A percentile compares a stretch with the other conserved stretches of the same genome.
Conservation (phyloP, 2,888 invertebrate genomes). For the Drosophila stalkeri region DNA sequence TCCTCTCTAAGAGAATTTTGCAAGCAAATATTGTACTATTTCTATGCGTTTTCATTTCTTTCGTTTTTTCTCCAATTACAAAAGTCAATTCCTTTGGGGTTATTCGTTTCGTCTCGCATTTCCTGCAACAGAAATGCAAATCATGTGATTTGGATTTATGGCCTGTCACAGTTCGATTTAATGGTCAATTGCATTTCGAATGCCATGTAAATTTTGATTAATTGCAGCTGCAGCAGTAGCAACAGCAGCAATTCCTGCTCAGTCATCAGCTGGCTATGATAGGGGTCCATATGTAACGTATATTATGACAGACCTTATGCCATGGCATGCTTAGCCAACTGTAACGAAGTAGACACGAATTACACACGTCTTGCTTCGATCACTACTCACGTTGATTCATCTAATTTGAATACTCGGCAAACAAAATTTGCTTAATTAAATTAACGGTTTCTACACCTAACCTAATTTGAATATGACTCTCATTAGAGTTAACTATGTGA, state of each 20-base stretch:
- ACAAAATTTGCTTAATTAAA: slow-evolving; percentile 52
- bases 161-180: slow-evolving; percentile 60
- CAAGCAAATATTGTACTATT: neutral
- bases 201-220: slow-evolving; percentile 72
- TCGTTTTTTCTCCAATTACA: neutral
- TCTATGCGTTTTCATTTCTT: neutral
- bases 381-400: neutral
- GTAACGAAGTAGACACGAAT: slow-evolving; percentile 21
- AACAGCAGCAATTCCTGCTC: slow-evolving; percentile 10
- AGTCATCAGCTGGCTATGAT: slow-evolving; percentile 35
- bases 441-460: slow-evolving; percentile 32
- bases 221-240: slow-evolving; percentile 31
- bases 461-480: slow-evolving; percentile 44
- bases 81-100: slow-evolving; percentile 27
- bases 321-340: slow-evolving; percentile 12
- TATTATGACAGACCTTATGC: slow-evolving; percentile 32
- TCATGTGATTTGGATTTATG: slow-evolving; percentile 56
- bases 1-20: neutral
- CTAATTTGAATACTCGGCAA: slow-evolving; percentile 52
- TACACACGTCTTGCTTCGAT: slow-evolving; percentile 16
- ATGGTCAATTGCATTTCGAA: slow-evolving; percentile 69
- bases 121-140: slow-evolving; percentile 65
- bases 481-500: slow-evolving; percentile 16
- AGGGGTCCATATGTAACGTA: neutral
- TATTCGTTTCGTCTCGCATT: slow-evolving; percentile 6